Evolutionary conservation across 2,888 invertebrate genomes (phyloP), one percentile per base, ranked within the genome.

Genomic region (Hemistola chrysoprasaria): DNA sequence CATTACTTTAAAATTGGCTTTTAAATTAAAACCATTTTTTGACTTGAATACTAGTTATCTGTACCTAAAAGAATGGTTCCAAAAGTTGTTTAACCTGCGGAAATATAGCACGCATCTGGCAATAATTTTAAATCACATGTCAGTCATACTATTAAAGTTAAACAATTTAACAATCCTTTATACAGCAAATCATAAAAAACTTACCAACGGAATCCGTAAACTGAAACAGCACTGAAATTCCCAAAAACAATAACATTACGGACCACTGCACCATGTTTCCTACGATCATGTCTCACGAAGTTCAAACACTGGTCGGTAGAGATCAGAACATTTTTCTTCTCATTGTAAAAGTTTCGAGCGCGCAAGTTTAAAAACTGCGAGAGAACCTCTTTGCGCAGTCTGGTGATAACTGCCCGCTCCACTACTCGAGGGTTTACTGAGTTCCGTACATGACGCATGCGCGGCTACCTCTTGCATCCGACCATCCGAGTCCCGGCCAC

Each of bases 121-220:
- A n/a, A n/a, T n/a, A n/a, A n/a, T n/a, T n/a, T n/a, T n/a, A n/a
- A n/a, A n/a, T n/a, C n/a, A n/a, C n/a, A n/a, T n/a, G n/a, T n/a
- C n/a, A n/a, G n/a, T n/a, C n/a, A n/a, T n/a, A n/a, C n/a, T n/a
- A n/a, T n/a, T n/a, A n/a, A n/a, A n/a, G n/a, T n/a, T n/a, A n/a
- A 16, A 16, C 16, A 4, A 2, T 16, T 16, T 16, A 16, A 3
- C 3, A 16, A 4, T 16, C 16, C 16, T 16, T 16, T 16, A 16
- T 16, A 4, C 3, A 3, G 16, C 3, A 28, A 9, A 10, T 8
- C 22, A 26, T 22, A 28, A 40, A 32, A 37, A 64, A 78, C 86
- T 85, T 62, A 86, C 86, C 85, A 40, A 85, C 73, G 24, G 85
- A 85, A 67, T 82, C 83, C 72, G 85, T 84, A 60, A 75, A 76